Evolutionary conservation across 2,113 vertebrate species (phyloP).

Genomic region (Ancistrus triradiatus): DNA sequence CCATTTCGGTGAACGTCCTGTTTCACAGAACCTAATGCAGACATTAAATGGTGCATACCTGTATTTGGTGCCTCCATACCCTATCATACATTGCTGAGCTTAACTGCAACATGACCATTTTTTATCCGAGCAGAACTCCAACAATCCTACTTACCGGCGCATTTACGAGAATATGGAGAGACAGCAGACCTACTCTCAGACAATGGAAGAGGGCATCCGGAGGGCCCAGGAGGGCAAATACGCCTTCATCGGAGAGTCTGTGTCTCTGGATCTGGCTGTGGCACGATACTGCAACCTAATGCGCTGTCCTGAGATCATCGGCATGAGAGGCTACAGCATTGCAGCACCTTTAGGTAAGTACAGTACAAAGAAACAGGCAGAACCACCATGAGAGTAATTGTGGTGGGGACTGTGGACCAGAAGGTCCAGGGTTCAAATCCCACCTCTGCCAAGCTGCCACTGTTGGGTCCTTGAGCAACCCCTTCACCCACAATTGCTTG

Average conservation of each 20-base stretch:
- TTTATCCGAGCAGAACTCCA: conserved; percentile 69
- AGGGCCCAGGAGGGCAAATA: conserved; percentile 73
- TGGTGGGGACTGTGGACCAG: too few species aligned
- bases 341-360: conserved; percentile 73
- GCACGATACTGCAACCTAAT: conserved; percentile 75
- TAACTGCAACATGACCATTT: background rate
- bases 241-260: conserved; percentile 82
- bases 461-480: too few species aligned
- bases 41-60: too few species aligned
- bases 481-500: too few species aligned
- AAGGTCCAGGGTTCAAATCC: too few species aligned
- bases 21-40: too few species aligned
- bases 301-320: conserved; percentile 68
- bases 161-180: conserved; percentile 83
- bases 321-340: conserved; percentile 74
- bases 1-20: too few species aligned
- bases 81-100: too few species aligned
- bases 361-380: too few species aligned
- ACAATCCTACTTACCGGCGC: conserved; percentile 67
- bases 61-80: too few species aligned
- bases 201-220: conserved; percentile 71
- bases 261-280: conserved; percentile 73
- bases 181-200: conserved; percentile 66
- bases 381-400: too few species aligned
- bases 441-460: too few species aligned